phyloP scores from a whole-genome alignment of 2,113 vertebrate species.

The Corythornis cristatus region DNA sequence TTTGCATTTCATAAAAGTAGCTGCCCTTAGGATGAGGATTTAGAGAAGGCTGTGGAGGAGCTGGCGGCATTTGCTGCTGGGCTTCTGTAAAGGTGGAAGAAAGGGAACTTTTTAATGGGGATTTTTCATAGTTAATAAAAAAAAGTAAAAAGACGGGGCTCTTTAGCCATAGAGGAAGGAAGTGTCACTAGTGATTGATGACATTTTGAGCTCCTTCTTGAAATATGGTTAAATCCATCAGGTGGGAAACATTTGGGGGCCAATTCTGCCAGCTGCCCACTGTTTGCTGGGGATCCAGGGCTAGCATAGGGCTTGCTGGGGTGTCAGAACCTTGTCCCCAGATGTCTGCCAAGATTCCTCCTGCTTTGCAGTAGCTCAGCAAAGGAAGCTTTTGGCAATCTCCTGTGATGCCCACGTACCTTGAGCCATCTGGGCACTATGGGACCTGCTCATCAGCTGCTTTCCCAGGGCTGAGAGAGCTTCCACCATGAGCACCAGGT shows the following conservation, averaged over 20 bases:
- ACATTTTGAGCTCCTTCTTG: background rate
- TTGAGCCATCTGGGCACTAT: fast-evolving
- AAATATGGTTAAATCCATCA: background rate
- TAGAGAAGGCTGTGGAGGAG: background rate
- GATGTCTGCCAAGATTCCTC: background rate
- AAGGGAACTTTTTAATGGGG: background rate
- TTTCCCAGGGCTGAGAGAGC: background rate
- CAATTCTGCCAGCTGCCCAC: background rate
- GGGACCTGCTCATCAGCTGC: background rate
- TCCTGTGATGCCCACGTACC: fast-evolving
- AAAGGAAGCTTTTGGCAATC: fast-evolving
- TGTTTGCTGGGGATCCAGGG: background rate
- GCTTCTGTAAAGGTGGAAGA: background rate
- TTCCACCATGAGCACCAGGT: fast-evolving
- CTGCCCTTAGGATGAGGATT: background rate
- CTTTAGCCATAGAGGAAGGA: background rate
- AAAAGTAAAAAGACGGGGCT: background rate
- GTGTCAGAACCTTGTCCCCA: background rate
- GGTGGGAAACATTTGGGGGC: background rate
- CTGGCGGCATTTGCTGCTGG: background rate
- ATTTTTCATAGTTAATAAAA: background rate
- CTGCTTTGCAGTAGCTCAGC: background rate
- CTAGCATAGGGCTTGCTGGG: background rate
- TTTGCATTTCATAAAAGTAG: background rate
- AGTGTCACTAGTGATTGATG: background rate